Base-by-base conservation (phyloP, 2,888 invertebrate genomes). In the Isoperla grammatica region DNA sequence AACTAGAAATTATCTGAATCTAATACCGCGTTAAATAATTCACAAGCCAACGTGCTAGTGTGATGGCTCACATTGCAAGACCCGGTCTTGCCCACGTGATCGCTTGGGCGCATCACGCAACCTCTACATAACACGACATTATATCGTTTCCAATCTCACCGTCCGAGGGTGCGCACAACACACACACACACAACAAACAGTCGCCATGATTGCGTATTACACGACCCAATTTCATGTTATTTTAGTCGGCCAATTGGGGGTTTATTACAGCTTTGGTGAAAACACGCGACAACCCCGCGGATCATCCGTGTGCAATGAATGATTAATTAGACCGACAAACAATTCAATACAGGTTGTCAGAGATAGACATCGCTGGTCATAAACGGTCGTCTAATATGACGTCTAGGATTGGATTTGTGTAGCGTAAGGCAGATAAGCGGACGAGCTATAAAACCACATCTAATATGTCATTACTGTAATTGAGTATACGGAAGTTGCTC, bases 251-350 rank as follows among this genome's bases (percentile, higher is more conserved):
- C 45, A 45, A 45, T 45, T 45, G 45, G 11, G 3, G n/a, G 2
- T 45, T 13, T 45, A 19, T 45, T 45, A 19, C 17, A 13, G 5
- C 37, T 12, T n/a, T 35, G 17, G 37, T 23, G 15, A 15, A 9
- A 15, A 13, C 39, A 39, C 53, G 17, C 53, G 40, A 39, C 39
- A 19, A 9, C 20, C 5, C 13, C 13, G 5, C 1, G 46, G 22
- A 2, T n/a, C 46, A 17, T 46, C 22, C 12, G 1, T 6, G 12
- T 40, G 17, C 9, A 17, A 20, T 53, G 53, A 53, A 53, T 53
- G 53, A 39, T 39, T 53, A 53, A 53, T 53, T 53, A 37, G 53
- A 39, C 9, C 19, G 13, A 9, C 20, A 46, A 46, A 46, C 22
- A 19, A 19, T n/a, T n/a, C n/a, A n/a, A n/a, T n/a, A n/a, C n/a